Base-by-base conservation (phyloP, 2,113 vertebrate species). In the Malaclemys terrapin region DNA sequence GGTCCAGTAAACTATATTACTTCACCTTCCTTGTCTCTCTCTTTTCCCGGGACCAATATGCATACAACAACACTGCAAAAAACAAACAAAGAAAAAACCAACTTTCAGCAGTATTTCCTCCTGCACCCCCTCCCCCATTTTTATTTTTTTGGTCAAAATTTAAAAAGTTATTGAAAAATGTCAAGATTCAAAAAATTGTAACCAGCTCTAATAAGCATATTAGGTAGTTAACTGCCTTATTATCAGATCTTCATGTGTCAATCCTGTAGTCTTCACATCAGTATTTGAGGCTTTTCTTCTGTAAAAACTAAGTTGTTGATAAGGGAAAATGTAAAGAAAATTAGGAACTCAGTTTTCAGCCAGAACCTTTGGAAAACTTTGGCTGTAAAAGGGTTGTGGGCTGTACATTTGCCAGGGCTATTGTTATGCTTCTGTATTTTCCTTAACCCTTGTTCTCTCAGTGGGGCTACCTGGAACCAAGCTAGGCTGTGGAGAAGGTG, bases 401-500 rank as follows among this genome's bases (percentile, higher is more conserved):
- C 91, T 1, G 5, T 10, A 42, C 25, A 13, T 89, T 84, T 92
- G 11, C 45, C 35, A 80, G 91, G 25, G 47, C 22, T 84, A 84
- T 54, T 83, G 83, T 69, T 76, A 49, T 5, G 2, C 20, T 82
- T 24, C 14, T 80, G 0, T 17, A 42, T 96, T 92, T 92, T 98
- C 98, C 98, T 99, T 99, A 98, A 98, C 90, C 59, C 53, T n/a
- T 38, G 38, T 54, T 82, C 52, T 47, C 50, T 87, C 97, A 99
- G 99, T 99, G 98, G 98, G 98, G 45, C 96, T 99, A 14, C 98
- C 98, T 14, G 99, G 99, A 83, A 99, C 99, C 69, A 99, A 99
- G 88, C 98, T 99, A 79, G 99, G 99, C 87, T 99, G 99, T 94
- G 99, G 99, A 95, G 99, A 99, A 98, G 99, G 99, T 2, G 99